Conservation (phyloP, 1,140 invertebrate genomes). For the Asbolus verrucosus region DNA sequence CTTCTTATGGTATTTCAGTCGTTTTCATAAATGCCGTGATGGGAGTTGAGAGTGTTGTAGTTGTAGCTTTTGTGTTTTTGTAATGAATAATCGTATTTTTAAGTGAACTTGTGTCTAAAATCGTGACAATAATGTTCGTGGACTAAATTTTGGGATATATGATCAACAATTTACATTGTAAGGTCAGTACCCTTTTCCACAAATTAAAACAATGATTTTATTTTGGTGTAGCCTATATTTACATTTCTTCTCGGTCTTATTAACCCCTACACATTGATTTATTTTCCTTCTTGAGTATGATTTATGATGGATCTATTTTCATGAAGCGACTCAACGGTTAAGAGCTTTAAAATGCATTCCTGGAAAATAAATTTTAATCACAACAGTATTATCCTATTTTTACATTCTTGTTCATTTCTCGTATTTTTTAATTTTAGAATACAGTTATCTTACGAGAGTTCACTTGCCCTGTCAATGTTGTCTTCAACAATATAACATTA, state of each 20-base stretch:
- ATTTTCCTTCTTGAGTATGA: conserved; percentile 11
- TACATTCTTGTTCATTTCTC: conserved; percentile 28
- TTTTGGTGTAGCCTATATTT: conserved; percentile 37
- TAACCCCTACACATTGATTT: conserved; percentile 38
- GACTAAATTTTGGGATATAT: conserved; percentile 47
- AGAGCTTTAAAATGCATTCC: conserved; percentile 1
- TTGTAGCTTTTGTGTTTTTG: conserved; percentile 51
- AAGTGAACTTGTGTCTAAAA: conserved; percentile 57
- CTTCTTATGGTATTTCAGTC: conserved; percentile 40
- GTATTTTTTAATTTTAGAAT: conserved; percentile 3
- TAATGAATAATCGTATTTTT: conserved; percentile 50
- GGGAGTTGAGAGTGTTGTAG: conserved; percentile 46
- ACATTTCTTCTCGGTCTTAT: conserved; percentile 8
- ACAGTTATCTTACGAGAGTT: conserved; percentile 36
- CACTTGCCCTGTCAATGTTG: conserved; percentile 23
- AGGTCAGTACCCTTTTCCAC: conserved; percentile 39
- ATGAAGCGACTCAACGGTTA: conserved; percentile 13
- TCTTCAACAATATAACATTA: conserved; percentile 18
- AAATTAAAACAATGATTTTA: conserved; percentile 31
- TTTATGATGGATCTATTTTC: conserved; percentile 24
- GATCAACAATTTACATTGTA: conserved; percentile 43
- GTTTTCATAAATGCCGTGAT: conserved; percentile 49
- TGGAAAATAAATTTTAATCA: conserved; percentile 5
- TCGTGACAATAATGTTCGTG: conserved; percentile 58
- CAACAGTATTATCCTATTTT: background rate